A percentile compares a stretch with the other conserved stretches of the same genome.
phyloP scores from a whole-genome alignment of 2,113 vertebrate genomes.

The Nothocercus julius region DNA sequence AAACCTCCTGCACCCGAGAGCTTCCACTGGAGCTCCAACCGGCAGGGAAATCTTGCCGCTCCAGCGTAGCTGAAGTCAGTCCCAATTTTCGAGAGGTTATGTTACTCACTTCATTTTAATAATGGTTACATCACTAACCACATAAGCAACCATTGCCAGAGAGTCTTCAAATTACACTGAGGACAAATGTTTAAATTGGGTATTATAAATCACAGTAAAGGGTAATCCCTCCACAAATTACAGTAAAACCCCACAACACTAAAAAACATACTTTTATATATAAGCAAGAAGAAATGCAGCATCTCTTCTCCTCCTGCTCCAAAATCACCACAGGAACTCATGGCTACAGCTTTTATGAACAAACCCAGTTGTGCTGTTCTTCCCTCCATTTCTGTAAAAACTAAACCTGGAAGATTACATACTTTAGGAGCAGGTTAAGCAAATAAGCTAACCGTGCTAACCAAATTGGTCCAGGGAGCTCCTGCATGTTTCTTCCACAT shows the following conservation, averaged over 20 bases:
- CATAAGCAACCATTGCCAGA: background rate
- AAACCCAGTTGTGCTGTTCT: background rate
- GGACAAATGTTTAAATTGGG: background rate
- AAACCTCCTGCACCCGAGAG: background rate
- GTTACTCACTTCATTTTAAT: background rate
- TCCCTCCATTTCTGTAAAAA: background rate
- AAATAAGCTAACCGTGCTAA: background rate
- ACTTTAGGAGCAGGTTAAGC: background rate
- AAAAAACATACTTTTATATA: background rate
- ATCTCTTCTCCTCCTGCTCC: background rate
- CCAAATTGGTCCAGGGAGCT: background rate
- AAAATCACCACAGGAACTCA: background rate
- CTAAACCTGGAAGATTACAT: background rate
- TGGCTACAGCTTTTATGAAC: background rate
- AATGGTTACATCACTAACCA: background rate
- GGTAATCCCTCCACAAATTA: background rate
- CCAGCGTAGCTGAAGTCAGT: background rate
- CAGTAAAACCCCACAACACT: background rate
- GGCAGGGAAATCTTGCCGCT: background rate
- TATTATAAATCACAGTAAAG: background rate
- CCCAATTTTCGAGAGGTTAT: background rate
- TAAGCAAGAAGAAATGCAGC: background rate
- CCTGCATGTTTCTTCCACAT: background rate
- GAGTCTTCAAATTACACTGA: background rate
- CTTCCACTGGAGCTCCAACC: fast-evolving